Evolutionary conservation across 2,113 vertebrate species (phyloP), one percentile per base, ranked within the genome.

Genomic region (Pluvianellus socialis): DNA sequence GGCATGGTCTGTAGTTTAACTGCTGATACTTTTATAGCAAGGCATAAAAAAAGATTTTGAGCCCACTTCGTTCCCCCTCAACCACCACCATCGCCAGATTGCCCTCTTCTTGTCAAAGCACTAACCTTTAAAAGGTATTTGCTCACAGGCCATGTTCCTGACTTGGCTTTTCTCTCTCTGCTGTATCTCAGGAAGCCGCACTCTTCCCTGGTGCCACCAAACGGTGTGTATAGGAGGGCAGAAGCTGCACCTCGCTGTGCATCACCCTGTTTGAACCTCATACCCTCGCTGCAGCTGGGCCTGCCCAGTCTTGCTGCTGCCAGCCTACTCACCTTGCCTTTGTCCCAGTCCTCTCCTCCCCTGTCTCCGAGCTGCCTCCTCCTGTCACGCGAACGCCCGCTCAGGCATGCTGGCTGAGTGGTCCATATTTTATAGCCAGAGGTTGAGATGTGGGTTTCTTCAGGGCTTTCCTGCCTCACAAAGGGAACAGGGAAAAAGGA

Each of bases 301-400:
- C 72, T 96, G 79, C 85, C 88, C 33, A 15, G 50, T 91, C 91
- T 73, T 92, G 86, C 83, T 86, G 72, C 91, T 94, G 83, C 24
- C 92, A 91, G 45, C 50, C 71, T 77, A 55, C 82, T 94, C 75
- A 24, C 50, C 79, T 45, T 32, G 79, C 89, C 91, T 94, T 74
- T 84, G 55, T 71, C 63, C 67, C 75, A 88, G 68, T 50, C 83
- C 53, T 83, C 67, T 66, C 53, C 71, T 85, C 10, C 59, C 44
- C 59, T 65, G 1, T 19, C 50, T 80, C 88, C 0, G 8, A 62
- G 75, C 71, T 77, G 83, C 73, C 80, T 70, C 32, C 59, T 88
- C 59, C 72, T 77, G 76, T 67, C 80, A 81, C 5, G 23, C 55
- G 19, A 3, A 66, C 22, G 13, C 38, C 68, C 38, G 33, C 76